Percentiles rank a stretch among this genome's conserved stretches.
Evolutionary conservation across 2,888 invertebrate genomes (phyloP).

Genomic region (Tridacna crocea): DNA sequence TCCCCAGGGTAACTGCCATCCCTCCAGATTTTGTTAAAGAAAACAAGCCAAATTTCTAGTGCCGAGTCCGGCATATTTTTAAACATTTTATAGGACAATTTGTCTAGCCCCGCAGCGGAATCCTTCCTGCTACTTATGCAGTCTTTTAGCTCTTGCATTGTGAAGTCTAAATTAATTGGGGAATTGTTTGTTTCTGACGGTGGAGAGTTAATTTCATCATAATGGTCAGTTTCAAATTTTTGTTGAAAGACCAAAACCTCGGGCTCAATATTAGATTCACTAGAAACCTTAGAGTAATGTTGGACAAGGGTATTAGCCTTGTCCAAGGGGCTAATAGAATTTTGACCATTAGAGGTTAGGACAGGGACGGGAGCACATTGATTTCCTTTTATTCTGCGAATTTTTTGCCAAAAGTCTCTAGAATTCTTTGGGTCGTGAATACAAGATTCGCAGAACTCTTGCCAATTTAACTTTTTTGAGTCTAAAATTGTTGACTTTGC

Average conservation of each 20-base stretch:
- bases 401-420: slow-evolving; percentile 27
- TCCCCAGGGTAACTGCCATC: neutral
- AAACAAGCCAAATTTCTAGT: neutral
- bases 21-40: slow-evolving; percentile 12
- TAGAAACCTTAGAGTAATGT: slow-evolving; percentile 19
- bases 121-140: neutral
- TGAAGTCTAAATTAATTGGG: slow-evolving; percentile 19
- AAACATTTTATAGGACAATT: slow-evolving; percentile 8
- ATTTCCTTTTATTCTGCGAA: slow-evolving; percentile 20
- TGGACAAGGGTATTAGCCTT: slow-evolving; percentile 17
- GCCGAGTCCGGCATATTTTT: neutral
- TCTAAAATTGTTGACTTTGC: neutral
- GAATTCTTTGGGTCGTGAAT: neutral
- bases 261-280: slow-evolving; percentile 14
- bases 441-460: slow-evolving; percentile 16
- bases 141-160: slow-evolving; percentile 5
- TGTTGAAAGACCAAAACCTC: slow-evolving; percentile 7
- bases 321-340: neutral
- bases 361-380: neutral
- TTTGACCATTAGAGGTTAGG: neutral
- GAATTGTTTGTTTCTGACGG: neutral
- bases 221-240: slow-evolving; percentile 16
- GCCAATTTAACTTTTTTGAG: slow-evolving; percentile 8
- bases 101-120: slow-evolving; percentile 17
- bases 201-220: neutral